phyloP scores from a whole-genome alignment of 2,113 vertebrate genomes.

The Amphiprion percula region DNA sequence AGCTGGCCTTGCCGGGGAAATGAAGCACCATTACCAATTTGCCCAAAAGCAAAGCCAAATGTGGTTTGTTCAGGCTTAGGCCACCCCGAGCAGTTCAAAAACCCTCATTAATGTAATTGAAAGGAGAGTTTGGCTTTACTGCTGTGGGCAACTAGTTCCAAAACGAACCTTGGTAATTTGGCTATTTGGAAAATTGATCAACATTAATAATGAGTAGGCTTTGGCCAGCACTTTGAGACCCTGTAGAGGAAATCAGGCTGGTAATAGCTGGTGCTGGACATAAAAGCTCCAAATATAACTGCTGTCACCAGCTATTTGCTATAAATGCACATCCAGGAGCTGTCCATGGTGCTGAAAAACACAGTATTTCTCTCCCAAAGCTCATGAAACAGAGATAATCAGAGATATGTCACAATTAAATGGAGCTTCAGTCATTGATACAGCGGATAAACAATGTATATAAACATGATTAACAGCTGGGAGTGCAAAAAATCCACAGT shows the following conservation, averaged over 20 bases:
- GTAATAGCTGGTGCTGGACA: slow-evolving; percentile 19
- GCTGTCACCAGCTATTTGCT: slow-evolving; percentile 11
- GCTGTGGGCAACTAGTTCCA: slow-evolving; percentile 20
- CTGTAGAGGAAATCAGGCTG: slow-evolving; percentile 24
- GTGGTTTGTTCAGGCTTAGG: slow-evolving; percentile 23
- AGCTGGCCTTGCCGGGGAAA: slow-evolving; percentile 27
- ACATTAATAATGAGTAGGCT: slow-evolving; percentile 46
- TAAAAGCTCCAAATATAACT: slow-evolving; percentile 38
- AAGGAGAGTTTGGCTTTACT: slow-evolving; percentile 13
- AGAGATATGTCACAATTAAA: neutral
- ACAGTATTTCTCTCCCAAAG: neutral
- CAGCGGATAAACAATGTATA: slow-evolving; percentile 4
- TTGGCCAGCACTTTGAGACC: slow-evolving; percentile 16
- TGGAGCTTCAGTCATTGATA: slow-evolving; percentile 14
- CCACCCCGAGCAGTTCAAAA: slow-evolving; percentile 28
- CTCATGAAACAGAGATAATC: slow-evolving; percentile 10
- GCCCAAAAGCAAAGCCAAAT: slow-evolving; percentile 38
- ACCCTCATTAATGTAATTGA: slow-evolving; percentile 53
- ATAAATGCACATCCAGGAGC: slow-evolving; percentile 18
- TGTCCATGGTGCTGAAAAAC: slow-evolving; percentile 62
- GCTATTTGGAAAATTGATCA: slow-evolving; percentile 45
- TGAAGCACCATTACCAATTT: slow-evolving; percentile 34
- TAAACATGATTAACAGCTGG: slow-evolving; percentile 2
- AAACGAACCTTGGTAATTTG: slow-evolving; percentile 37
- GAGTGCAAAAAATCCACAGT: neutral